Percentiles rank a stretch among this genome's conserved stretches.
These are phyloP conservation scores for Anticlea derivata DNA, from an alignment of 2,888 invertebrate species.

Conservation along the genomic window DNA sequence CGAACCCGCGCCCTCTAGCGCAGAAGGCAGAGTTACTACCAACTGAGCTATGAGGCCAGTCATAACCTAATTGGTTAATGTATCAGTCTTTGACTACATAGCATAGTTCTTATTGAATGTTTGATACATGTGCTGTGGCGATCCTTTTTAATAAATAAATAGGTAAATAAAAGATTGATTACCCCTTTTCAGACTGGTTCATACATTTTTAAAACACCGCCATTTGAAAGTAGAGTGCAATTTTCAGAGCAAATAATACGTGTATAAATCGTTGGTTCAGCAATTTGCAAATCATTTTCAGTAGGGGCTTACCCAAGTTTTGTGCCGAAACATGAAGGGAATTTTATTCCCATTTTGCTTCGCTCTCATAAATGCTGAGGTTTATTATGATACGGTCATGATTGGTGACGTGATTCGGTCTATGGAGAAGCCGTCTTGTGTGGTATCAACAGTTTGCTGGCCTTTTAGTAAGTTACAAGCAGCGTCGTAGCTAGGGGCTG, in stretches of 20 bases:
- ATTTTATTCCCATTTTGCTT: conserved; percentile 31
- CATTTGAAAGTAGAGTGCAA: conserved; percentile 11
- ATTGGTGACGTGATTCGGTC: conserved; percentile 56
- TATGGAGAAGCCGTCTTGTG: conserved; percentile 52
- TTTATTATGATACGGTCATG: conserved; percentile 43
- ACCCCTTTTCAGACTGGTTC: too few species aligned
- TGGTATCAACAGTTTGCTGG: conserved; percentile 62
- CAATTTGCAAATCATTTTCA: conserved; percentile 12
- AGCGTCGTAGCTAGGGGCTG: too few species aligned
- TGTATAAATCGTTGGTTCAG: conserved; percentile 20
- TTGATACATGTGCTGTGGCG: too few species aligned
- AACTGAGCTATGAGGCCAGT: too few species aligned
- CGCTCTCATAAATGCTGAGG: conserved; percentile 38
- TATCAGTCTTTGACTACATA: too few species aligned
- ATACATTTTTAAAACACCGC: too few species aligned
- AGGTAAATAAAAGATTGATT: too few species aligned
- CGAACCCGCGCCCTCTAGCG: too few species aligned
- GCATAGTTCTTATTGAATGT: too few species aligned
- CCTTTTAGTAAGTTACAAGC: conserved; percentile 56
- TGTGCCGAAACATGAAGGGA: conserved; percentile 27
- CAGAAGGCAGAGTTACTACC: too few species aligned
- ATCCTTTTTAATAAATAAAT: too few species aligned
- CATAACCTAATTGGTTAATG: too few species aligned
- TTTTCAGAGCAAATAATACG: conserved; percentile 38
- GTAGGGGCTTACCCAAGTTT: conserved; percentile 5